phyloP scores from a whole-genome alignment of 1,140 invertebrate species.

The Brachystomella parvula region DNA sequence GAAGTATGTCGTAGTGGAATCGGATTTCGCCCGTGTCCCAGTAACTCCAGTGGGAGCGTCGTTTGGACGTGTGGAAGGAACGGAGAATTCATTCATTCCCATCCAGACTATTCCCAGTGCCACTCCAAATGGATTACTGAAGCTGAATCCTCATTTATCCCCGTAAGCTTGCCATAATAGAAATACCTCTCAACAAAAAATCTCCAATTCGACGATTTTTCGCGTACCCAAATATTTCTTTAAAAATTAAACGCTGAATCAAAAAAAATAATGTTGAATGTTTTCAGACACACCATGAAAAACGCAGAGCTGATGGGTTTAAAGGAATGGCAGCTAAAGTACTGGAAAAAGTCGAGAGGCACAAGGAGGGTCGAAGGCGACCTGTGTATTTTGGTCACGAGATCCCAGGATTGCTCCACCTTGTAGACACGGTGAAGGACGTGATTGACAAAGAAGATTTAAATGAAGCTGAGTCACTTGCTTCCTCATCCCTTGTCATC shows the following conservation, averaged over 20 bases:
- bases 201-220: no score
- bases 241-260: no score
- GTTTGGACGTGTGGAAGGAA: not conserved
- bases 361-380: not conserved
- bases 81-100: not conserved
- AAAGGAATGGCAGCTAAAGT: not conserved
- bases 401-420: not conserved
- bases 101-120: not conserved
- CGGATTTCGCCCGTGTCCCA: not conserved
- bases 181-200: no score
- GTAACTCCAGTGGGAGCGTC: not conserved
- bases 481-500: not conserved
- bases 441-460: not conserved
- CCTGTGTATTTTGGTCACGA: slow-evolving; percentile 2
- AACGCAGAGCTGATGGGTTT: no score
- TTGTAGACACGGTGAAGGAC: not conserved
- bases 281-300: no score
- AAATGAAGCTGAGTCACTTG: not conserved
- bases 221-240: no score
- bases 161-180: no score
- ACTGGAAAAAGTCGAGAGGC: not conserved
- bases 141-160: not conserved
- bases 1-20: not conserved
- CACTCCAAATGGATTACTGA: not conserved
- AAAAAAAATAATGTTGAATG: no score